Conservation (phyloP, 2,797 vertebrate genomes). For the Artibeus lituratus region DNA sequence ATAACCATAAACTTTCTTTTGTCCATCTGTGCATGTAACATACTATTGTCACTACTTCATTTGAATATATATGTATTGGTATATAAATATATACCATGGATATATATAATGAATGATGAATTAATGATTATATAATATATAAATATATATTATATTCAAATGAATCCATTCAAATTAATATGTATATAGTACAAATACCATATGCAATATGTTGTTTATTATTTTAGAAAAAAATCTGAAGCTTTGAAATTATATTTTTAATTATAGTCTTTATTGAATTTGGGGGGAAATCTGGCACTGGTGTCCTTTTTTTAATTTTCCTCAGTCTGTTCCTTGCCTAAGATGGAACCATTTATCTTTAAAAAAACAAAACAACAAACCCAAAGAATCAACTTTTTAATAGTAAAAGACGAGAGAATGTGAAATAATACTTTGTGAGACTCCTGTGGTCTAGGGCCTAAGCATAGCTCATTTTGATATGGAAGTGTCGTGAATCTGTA, state of each 20-base stretch:
- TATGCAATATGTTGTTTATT: background rate
- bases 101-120: background rate
- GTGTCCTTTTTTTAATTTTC: background rate
- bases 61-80: background rate
- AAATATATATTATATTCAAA: background rate
- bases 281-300: background rate
- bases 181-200: background rate
- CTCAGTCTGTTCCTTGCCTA: background rate
- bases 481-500: background rate
- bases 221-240: background rate
- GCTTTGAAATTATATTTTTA: background rate
- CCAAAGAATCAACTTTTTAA: background rate
- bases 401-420: background rate
- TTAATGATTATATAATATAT: no score
- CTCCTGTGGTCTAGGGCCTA: fast-evolving
- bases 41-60: background rate
- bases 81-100: background rate
- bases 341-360: background rate
- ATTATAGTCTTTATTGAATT: background rate
- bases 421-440: background rate
- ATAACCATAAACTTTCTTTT: no score
- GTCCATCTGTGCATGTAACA: no score
- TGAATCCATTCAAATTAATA: no score
- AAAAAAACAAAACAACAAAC: background rate
- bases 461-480: background rate